Base-by-base conservation (phyloP, 2,797 vertebrate species). In the Enteromius trimaculatus region DNA sequence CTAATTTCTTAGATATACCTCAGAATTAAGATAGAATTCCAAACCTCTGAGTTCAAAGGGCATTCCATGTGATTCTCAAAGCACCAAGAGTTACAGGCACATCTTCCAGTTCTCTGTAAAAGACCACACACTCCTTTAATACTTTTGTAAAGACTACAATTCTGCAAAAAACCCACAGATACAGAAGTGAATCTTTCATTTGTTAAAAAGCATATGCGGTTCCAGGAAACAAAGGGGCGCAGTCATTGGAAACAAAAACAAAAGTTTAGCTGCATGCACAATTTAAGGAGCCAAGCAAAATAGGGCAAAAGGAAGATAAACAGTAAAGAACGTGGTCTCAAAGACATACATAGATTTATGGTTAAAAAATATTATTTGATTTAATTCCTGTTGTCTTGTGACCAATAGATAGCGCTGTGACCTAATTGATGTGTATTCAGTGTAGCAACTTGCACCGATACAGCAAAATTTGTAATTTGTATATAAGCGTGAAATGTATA, bases 1-100 rank as follows among this genome's bases (percentile, higher is more conserved):
- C 80, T 74, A 84, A 83, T 90, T 69, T 79, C 77, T 84, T 16
- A 53, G 62, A 93, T 90, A 93, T 96, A 98, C 97, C 97, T 95
- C 77, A 96, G 90, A 91, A 96, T 86, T 90, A 97, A 93, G 93
- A 97, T 92, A 92, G 91, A 95, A 91, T 96, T 91, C 94, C 94
- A 94, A 90, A 92, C 93, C 89, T 95, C 93, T 90, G 90, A 91
- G 87, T 91, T 95, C 87, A 92, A 80, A 86, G 88, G 90, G 81
- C 87, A 92, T 84, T 90, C 93, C 77, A 94, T 90, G 86, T 92
- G 92, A 86, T 87, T 87, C 79, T 89, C 90, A 51, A 93, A 77
- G 23, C 88, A 91, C 83, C 91, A 89, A 1, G 88, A 89, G 84
- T 93, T 88, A 85, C 88, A 90, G 87, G 89, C 64, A 85, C 83